Base-by-base conservation (phyloP, 2,113 vertebrate species). In the Ammodytes dubius region DNA sequence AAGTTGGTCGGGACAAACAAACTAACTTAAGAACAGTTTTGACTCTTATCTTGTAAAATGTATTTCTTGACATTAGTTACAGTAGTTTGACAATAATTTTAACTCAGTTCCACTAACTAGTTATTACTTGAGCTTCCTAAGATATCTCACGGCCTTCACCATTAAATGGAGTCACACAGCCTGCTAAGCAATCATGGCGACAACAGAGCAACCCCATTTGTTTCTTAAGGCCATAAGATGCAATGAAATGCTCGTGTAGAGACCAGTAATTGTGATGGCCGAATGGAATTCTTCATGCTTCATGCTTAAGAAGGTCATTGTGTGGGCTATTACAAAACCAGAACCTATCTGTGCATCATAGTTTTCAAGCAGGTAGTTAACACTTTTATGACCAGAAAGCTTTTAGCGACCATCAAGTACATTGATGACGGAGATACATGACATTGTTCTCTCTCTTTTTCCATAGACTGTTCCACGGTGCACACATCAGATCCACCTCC, bases 401-500 rank as follows among this genome's bases (percentile, higher is more conserved):
- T 69, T 69, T 69, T 5, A 42, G 10, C 52, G 53, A 67, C 17
- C 40, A 47, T 0, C 0, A 12, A 58, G 3, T 13, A 58, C 5
- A 3, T 6, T 52, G 19, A 63, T 52, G 7, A 42, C 2, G 6
- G 1, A 74, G 9, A 56, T 49, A 2, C 3, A 12, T 45, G 27
- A 76, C 4, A 19, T 39, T 74, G 6, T 79, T 60, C 6, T 63
- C 45, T 79, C 15, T 69, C 8, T 80, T n/a, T 79, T n/a, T 79
- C 35, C 60, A 6, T 93, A 99, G 97, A 95, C 7, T 39, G 79
- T 92, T 90, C 85, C 86, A 91, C 94, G 35, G 70, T 88, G 46
- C 96, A 94, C 92, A 95, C 90, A 92, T 91, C 95, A 69, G 82
- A 88, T 84, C 89, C 94, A 74, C 95, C 95, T 85, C 93, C 92